Evolutionary conservation across 2,797 vertebrate genomes (phyloP), one percentile per base, ranked within the genome.

Genomic region (Chaunax sp.): DNA sequence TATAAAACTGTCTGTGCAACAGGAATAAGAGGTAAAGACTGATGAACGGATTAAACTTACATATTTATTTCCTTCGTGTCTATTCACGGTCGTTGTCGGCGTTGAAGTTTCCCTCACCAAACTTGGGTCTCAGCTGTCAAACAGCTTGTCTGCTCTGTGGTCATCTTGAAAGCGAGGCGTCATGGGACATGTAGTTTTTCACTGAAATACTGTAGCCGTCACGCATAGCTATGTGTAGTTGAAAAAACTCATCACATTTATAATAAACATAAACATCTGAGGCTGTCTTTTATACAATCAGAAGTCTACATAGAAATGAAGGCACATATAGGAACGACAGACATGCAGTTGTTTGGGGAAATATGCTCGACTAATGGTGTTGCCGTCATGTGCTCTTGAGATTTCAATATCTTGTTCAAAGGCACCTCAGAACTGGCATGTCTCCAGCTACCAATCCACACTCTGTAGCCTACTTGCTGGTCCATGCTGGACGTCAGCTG

Each of bases 71-170:
- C 22, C 25, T 11, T 43, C 15, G 60, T 13, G 56, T 46, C 40
- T 47, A 8, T 23, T 57, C 44, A 67, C 68, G 80, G 82, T 87
- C 75, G 75, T 9, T 2, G 40, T 68, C 66, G 9, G 40, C 8
- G 66, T 56, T 58, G 52, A 71, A 83, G 75, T 84, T 78, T 61
- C 72, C 40, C 38, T 45, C 58, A 20, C 69, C 45, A 64, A 90
- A 90, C 82, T 87, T 75, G 45, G 20, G 23, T 56, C 82, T 87
- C 87, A 80, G 85, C 88, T 90, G 90, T 90, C 84, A 86, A 64
- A 15, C 78, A 43, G 60, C 57, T 38, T 37, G 23, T 84, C 72
- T 3, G 67, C 65, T 76, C 64, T 19, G 44, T 73, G 86, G 85
- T 84, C 86, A 86, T 67, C 70, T 53, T 49, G 23, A 38, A 16